These are phyloP conservation scores for Calonectris borealis DNA, from an alignment of 2,113 vertebrate genomes.

Conservation along the genomic window DNA sequence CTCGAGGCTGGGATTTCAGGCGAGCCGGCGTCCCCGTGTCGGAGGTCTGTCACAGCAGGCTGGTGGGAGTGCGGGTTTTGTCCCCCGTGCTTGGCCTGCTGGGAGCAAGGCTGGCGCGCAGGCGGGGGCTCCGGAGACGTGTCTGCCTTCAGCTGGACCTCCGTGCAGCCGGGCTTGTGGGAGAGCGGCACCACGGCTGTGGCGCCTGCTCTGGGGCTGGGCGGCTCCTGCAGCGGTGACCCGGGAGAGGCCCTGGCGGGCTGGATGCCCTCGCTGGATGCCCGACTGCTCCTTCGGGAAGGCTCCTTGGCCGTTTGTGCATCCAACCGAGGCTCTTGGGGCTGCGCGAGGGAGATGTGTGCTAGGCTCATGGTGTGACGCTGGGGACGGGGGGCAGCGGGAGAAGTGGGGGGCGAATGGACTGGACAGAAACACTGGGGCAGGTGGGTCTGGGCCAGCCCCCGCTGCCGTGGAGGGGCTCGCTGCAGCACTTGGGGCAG, in stretches of 20 bases:
- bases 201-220: not conserved
- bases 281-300: not conserved
- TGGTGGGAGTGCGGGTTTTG: not conserved
- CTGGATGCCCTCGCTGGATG: not conserved
- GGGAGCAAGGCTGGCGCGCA: not conserved
- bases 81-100: too few relatives aligned
- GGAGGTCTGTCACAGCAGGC: not conserved
- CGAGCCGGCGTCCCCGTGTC: rapidly evolving
- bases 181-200: not conserved
- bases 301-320: rapidly evolving
- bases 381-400: rapidly evolving
- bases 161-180: not conserved
- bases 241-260: rapidly evolving
- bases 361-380: rapidly evolving
- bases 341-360: not conserved
- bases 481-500: not conserved
- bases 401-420: not conserved
- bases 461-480: not conserved
- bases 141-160: not conserved
- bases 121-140: rapidly evolving
- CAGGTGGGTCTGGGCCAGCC: not conserved
- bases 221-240: not conserved
- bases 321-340: not conserved
- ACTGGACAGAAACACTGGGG: too few relatives aligned
- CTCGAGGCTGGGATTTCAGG: not conserved